phyloP scores from a whole-genome alignment of 2,888 invertebrate genomes.

The Laspeyria flexula region DNA sequence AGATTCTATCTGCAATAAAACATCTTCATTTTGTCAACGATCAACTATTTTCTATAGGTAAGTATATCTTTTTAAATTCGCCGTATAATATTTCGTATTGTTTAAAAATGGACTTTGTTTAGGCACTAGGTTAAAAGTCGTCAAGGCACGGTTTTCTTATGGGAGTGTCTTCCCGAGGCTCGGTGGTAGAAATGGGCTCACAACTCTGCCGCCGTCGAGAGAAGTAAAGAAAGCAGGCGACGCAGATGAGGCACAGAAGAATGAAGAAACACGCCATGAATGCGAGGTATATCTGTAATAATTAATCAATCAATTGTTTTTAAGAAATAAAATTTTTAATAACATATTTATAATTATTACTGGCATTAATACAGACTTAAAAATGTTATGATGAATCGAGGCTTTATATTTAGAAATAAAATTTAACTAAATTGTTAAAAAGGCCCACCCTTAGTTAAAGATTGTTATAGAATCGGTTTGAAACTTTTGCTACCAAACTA shows the following conservation, averaged over 20 bases:
- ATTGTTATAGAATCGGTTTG: too few species aligned
- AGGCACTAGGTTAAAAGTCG: constrained; percentile 39
- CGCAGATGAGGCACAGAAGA: constrained; percentile 62
- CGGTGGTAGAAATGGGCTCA: constrained; percentile 45
- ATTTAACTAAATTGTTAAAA: too few species aligned
- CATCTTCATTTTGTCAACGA: neutral
- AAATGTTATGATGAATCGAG: too few species aligned
- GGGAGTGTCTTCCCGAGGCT: constrained; percentile 60
- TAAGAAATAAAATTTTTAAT: too few species aligned
- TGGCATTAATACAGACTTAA: too few species aligned
- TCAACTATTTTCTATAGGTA: neutral
- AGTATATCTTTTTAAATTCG: neutral
- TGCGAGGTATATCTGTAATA: constrained; percentile 68
- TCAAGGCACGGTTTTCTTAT: constrained; percentile 51
- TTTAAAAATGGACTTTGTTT: constrained; percentile 18
- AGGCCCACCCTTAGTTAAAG: too few species aligned
- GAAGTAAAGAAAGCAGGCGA: constrained; percentile 58
- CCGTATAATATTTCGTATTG: neutral
- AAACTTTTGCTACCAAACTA: too few species aligned
- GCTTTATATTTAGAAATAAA: too few species aligned
- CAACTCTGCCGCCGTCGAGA: constrained; percentile 40
- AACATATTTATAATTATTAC: too few species aligned
- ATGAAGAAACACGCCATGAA: constrained; percentile 73
- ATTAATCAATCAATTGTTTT: too few species aligned
- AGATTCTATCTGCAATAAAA: neutral